phyloP scores from a whole-genome alignment of 2,113 vertebrate species.

The Aphyosemion australe region DNA sequence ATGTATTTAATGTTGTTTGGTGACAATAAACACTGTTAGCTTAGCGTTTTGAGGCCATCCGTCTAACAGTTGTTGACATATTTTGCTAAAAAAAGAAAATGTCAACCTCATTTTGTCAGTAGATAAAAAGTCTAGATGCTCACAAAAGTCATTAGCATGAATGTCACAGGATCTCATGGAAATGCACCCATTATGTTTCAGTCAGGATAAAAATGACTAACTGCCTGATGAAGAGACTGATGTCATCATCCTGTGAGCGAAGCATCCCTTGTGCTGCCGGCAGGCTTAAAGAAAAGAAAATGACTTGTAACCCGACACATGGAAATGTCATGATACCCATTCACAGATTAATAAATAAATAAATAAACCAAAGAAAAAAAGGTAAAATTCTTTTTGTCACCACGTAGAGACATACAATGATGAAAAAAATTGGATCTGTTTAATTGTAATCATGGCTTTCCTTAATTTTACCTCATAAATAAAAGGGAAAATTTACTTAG shows the following conservation, averaged over 20 bases:
- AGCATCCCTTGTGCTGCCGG: not conserved
- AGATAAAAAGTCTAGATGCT: constrained; percentile 5
- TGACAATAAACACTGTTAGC: not conserved
- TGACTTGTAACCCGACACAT: not conserved
- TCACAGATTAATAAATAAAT: constrained; percentile 1
- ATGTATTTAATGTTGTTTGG: not conserved
- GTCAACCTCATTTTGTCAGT: not conserved
- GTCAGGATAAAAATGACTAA: not conserved
- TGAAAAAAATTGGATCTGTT: too few species aligned
- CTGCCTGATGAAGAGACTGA: not conserved
- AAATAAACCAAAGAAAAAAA: not conserved
- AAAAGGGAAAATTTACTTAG: too few species aligned
- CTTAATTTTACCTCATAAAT: too few species aligned
- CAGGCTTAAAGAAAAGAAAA: not conserved
- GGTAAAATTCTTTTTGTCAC: too few species aligned
- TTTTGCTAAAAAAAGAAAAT: not conserved
- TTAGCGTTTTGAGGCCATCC: not conserved
- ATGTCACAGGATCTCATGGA: constrained; percentile 2
- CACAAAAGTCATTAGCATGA: not conserved
- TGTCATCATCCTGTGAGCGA: not conserved
- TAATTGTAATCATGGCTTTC: too few species aligned
- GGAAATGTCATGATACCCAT: constrained; percentile 1
- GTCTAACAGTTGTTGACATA: not conserved
- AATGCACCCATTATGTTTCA: not conserved
- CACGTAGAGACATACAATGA: too few species aligned